Base-by-base conservation (phyloP, 2,797 vertebrate species). In the Garrulus glandarius region DNA sequence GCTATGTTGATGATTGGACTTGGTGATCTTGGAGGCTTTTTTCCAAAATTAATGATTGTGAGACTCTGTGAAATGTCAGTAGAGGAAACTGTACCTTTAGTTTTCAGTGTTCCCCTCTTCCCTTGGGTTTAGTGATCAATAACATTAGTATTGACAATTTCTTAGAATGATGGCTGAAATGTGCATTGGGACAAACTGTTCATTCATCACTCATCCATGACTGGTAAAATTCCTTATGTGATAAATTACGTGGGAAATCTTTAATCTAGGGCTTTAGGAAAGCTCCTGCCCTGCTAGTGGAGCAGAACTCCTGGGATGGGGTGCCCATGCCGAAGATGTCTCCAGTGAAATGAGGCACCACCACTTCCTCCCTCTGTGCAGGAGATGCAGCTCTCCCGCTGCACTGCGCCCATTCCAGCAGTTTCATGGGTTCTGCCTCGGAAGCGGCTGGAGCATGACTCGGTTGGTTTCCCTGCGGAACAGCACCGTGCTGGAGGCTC, bases 401-500 rank as follows among this genome's bases (percentile, higher is more conserved):
- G 12, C n/a, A 5, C 70, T 32, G 8, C 0, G 2, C 37, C 13
- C 14, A 23, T n/a, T 5, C 32, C 56, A 32, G 11, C 17, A 39
- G 24, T 0, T 1, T 9, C 8, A 17, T 1, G 46, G 56, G 13
- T 22, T 36, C 59, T 65, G 47, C 32, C 24, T 60, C 8, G 13
- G 60, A 30, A 34, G 41, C 6, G 10, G 16, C 15, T 1, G 13
- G 50, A 41, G 20, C 14, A 3, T 3, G 65, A 14, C 55, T 52
- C 0, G 7, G 27, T 2, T 6, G 41, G 4, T 9, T 26, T 14
- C 50, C 13, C 44, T 59, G 55, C 1, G 7, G 53, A 79, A 4
- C 68, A 55, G 39, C 69, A 13, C 23, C 13, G 21, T 11, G 26
- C 16, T 15, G 88, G 53, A 27, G 61, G 24, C 7, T 61, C 23